Evolutionary conservation across 2,797 vertebrate species (phyloP).

Genomic region (Myripristis jacobus): DNA sequence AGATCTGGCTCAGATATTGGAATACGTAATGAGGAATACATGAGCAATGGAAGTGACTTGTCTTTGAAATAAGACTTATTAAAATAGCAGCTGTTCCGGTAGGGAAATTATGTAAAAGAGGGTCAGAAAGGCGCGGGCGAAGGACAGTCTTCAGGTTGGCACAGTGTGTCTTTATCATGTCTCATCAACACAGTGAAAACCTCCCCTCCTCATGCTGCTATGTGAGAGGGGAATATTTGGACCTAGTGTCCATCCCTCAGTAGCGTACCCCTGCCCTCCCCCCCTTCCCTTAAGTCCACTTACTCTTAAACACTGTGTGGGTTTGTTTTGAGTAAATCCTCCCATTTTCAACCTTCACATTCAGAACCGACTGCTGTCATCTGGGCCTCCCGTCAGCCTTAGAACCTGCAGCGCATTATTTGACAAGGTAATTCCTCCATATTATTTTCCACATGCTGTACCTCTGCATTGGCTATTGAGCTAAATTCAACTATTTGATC

Average conservation of each 20-base stretch:
- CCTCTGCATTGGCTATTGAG: constrained; percentile 74
- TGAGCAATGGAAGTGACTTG: too few relatives aligned
- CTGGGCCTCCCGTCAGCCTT: constrained; percentile 88
- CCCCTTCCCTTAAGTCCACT: constrained; percentile 48
- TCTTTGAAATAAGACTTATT: neutral
- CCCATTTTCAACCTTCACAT: constrained; percentile 85
- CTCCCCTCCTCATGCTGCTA: constrained; percentile 33
- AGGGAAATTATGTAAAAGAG: neutral
- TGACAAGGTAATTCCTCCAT: constrained; percentile 86
- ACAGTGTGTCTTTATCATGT: constrained; percentile 25
- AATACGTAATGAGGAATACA: too few relatives aligned
- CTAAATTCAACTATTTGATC: constrained; percentile 59
- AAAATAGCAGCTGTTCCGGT: neutral
- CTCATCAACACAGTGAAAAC: neutral
- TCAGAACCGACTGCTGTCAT: constrained; percentile 89
- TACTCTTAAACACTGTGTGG: constrained; percentile 76
- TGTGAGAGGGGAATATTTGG: constrained; percentile 28
- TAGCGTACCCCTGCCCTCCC: constrained; percentile 48
- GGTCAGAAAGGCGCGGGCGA: neutral
- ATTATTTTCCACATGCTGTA: constrained; percentile 77
- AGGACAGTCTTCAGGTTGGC: constrained; percentile 24
- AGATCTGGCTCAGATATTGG: too few relatives aligned
- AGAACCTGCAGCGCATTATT: constrained; percentile 89
- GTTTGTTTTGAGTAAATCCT: constrained; percentile 83
- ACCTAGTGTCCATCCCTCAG: constrained; percentile 52